Base-by-base conservation (phyloP, 2,797 vertebrate genomes). In the Danio choprae region DNA sequence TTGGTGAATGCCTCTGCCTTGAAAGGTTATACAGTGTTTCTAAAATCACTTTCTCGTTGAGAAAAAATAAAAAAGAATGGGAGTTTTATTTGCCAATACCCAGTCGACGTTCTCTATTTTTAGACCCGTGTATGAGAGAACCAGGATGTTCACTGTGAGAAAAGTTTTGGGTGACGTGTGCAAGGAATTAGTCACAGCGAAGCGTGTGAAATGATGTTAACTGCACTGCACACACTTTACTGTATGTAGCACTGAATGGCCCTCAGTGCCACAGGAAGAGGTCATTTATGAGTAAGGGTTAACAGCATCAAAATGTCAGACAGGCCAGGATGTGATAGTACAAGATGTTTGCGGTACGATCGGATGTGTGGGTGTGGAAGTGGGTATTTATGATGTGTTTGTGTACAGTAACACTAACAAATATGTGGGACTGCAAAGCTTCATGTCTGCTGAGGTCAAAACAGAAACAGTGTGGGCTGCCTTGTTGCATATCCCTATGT, bases 401-500 rank as follows among this genome's bases (percentile, higher is more conserved):
- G 58, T 81, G 71, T 70, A 65, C 71, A 63, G 65, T 70, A 79
- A 69, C 46, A 41, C 80, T 80, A 83, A 83, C 75, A 83, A 81
- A 81, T 75, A 84, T 64, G 79, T 83, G 74, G 4, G 1, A 68
- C 46, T 50, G 44, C 22, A 38, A 64, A 75, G 83, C 82, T 82
- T 77, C 18, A 71, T 73, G 51, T 36, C 63, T 75, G 41, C 20
- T 55, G 71, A 73, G 63, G 53, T 64, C 59, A 71, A 43, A 15
- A 20, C 18, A 59, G 44, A 51, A 58, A 60, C 48, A 41, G 67
- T 20, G 46, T 53, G 40, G 69, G 77, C 64, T 22, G 91, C 90
- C 93, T 92, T 92, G 93, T 93, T 93, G 91, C 93, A 92, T 90
- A 91, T 87, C 90, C 87, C 90, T 85, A 90, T 90, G 90, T 90